Base-by-base conservation (phyloP, 2,888 invertebrate species). In the Myopa tessellatipennis region DNA sequence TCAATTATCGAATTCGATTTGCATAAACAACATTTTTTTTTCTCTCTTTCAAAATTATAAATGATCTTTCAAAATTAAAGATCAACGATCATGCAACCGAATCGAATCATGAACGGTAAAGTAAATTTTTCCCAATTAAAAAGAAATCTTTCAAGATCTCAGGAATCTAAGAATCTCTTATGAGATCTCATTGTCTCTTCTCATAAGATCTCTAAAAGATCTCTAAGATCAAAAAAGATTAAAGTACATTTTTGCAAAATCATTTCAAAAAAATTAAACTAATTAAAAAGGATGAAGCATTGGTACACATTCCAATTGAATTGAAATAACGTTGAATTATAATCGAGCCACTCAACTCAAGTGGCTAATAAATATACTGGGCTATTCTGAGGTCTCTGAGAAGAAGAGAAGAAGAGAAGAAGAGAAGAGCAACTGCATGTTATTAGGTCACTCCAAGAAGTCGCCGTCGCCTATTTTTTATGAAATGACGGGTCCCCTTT, bases 361-460 rank as follows among this genome's bases (percentile, higher is more conserved):
- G 52, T 36, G 50, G 74, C 74, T 65, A 74, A 74, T 65, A 63
- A 65, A 65, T 26, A 36, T 26, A 14, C 45, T 8, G 61, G 52
- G 10, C 52, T 18, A n/a, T 16, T 12, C 58, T 58, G 58, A 18
- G 6, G 18, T n/a, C 58, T 18, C 26, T 10, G 61, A n/a, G 10
- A n/a, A 26, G 10, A 10, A 8, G n/a, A 7, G 61, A 61, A 61
- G 61, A 8, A 18, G 58, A 4, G 5, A 18, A 58, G 58, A 5
- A 5, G 10, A 61, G 10, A 10, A n/a, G 7, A 45, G 50, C 40
- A 60, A 18, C 18, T 63, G n/a, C 26, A 10, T 40, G 26, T 50
- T 63, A 63, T 63, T 63, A 68, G 68, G 16, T n/a, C 68, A 34
- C 36, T 16, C 3, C 60, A 34, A 16, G 16, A 16, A 38, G 60